phyloP scores from a whole-genome alignment of 1,140 invertebrate species.

The Ceratitis capitata region DNA sequence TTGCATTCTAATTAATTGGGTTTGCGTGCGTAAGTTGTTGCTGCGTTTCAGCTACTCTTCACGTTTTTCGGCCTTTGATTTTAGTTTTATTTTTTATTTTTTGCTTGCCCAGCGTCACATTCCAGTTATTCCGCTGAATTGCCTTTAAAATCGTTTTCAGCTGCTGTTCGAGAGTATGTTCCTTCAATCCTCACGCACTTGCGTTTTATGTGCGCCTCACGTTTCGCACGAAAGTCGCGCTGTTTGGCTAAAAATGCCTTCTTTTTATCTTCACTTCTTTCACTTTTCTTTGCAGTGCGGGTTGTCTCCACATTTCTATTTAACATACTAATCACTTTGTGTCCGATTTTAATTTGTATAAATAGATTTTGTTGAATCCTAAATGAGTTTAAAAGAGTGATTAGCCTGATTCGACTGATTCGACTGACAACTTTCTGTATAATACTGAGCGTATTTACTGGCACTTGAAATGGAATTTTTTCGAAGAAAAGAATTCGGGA shows the following conservation, averaged over 20 bases:
- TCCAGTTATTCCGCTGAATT: background rate
- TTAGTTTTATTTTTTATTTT: background rate
- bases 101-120: background rate
- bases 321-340: background rate
- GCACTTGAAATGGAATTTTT: too few species aligned
- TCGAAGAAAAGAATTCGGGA: too few species aligned
- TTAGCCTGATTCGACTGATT: too few species aligned
- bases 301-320: background rate
- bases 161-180: background rate
- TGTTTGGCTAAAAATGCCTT: background rate
- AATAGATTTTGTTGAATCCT: background rate
- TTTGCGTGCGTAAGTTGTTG: background rate
- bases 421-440: too few species aligned
- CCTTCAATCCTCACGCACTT: background rate
- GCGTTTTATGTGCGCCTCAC: background rate
- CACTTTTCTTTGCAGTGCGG: background rate
- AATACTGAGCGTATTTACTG: too few species aligned
- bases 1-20: background rate
- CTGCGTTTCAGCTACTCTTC: background rate
- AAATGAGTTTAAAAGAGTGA: constrained; percentile 6
- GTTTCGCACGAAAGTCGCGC: background rate
- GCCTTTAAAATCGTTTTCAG: background rate
- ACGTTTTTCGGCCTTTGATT: too few species aligned
- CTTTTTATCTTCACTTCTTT: background rate
- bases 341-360: background rate